A percentile compares a stretch with the other conserved stretches of the same genome.
Conservation (phyloP, 2,113 vertebrate species). For the Cepphus grylle region DNA sequence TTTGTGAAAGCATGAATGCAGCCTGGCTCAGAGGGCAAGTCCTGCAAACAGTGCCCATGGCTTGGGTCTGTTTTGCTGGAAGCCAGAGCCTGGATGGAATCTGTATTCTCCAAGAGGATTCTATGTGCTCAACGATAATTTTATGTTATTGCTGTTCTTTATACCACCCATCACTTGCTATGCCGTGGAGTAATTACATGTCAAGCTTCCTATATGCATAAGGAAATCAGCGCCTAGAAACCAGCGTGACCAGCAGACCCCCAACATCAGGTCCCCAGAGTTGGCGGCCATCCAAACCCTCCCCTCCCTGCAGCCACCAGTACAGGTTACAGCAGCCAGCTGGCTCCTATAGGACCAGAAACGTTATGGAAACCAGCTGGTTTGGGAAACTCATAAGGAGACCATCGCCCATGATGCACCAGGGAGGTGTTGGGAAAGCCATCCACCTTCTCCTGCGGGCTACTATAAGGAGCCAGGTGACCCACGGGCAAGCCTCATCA, state of each 20-base stretch:
- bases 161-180: not conserved
- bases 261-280: not conserved
- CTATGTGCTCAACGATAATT: rapidly evolving
- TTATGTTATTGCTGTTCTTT: not conserved
- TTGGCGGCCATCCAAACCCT: not conserved
- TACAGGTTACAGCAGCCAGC: not conserved
- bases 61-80: not conserved
- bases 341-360: not conserved
- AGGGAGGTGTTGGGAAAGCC: not conserved
- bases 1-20: not conserved
- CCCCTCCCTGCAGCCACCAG: not conserved
- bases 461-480: not conserved
- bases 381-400: not conserved
- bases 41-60: not conserved
- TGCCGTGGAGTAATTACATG: not conserved
- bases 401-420: rapidly evolving
- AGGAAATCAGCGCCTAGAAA: not conserved
- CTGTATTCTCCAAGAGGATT: not conserved
- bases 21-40: not conserved
- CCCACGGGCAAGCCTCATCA: not conserved
- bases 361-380: not conserved
- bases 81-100: not conserved
- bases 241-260: not conserved
- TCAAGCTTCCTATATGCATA: not conserved
- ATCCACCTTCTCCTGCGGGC: not conserved